Conservation (phyloP, 1,140 invertebrate species). For the Ostrea denselamellosa region DNA sequence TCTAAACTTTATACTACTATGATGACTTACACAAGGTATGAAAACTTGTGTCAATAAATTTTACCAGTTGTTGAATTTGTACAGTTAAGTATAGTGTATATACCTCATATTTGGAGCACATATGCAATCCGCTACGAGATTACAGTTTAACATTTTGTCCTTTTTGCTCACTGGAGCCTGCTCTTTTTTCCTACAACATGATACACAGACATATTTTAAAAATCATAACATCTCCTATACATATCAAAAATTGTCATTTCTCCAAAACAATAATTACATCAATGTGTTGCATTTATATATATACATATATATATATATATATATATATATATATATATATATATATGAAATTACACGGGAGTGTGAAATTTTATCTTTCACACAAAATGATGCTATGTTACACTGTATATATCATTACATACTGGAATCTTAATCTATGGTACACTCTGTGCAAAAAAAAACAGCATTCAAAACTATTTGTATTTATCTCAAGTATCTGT, state of each 20-base stretch:
- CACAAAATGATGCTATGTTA: too few relatives aligned
- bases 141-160: slow-evolving; percentile 86
- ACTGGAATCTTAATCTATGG: too few relatives aligned
- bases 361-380: too few relatives aligned
- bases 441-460: too few relatives aligned
- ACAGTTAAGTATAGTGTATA: neutral
- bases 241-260: neutral
- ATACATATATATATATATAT: neutral
- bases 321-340: too few relatives aligned
- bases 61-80: neutral
- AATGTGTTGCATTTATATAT: neutral
- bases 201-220: neutral
- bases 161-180: slow-evolving; percentile 82
- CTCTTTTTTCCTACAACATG: slow-evolving; percentile 79
- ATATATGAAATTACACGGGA: too few relatives aligned
- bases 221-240: neutral
- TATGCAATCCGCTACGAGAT: slow-evolving; percentile 85
- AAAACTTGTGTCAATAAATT: neutral
- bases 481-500: too few relatives aligned
- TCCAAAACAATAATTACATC: neutral
- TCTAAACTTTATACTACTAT: neutral
- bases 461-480: too few relatives aligned
- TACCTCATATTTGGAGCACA: slow-evolving; percentile 81
- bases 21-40: neutral
- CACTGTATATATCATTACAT: too few relatives aligned